Evolutionary conservation across 2,888 invertebrate species (phyloP), one percentile per base, ranked within the genome.

Genomic region (Erebia palarica): DNA sequence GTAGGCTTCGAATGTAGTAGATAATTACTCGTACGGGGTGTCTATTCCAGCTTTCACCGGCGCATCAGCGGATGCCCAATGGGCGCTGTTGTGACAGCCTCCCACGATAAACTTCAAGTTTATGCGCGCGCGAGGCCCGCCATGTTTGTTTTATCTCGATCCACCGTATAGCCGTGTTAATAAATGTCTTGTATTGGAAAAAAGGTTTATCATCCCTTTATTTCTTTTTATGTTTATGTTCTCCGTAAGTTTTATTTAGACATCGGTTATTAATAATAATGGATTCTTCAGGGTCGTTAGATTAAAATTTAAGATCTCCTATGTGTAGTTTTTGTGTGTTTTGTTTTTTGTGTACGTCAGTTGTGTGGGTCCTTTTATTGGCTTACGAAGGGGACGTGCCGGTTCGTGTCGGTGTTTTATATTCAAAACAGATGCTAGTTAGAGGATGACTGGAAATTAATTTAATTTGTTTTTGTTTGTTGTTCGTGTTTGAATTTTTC

Each of bases 121-220:
- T 90, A 91, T 87, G 89, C 88, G 88, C 89, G 88, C 86, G 88
- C 90, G 90, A 87, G 84, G 90, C 84, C 88, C 88, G 92, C 90
- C 91, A 92, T 93, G 92, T 92, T 93, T 92, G 91, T 92, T 93
- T 92, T 92, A 92, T 92, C 92, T 89, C 88, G 89, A 89, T 89
- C 86, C 90, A 90, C 86, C 87, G 89, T 86, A 83, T 84, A 82
- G 77, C 84, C 84, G 90, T 90, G 92, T 93, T 92, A 92, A 92
- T 93, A 92, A 91, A 92, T 90, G 88, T 90, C 90, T 89, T 84
- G 85, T 87, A 89, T 89, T 85, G 83, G 82, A 86, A 86, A 87
- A 86, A 88, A 82, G 79, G 68, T 74, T 78, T 79, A 79, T 85
- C 84, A 79, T 84, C 80, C 78, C 84, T 87, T 89, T 86, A 87